A percentile compares a stretch with the other conserved stretches of the same genome.
These are phyloP conservation scores for Passerina amoena DNA, from an alignment of 2,113 vertebrate genomes.

Conservation along the genomic window DNA sequence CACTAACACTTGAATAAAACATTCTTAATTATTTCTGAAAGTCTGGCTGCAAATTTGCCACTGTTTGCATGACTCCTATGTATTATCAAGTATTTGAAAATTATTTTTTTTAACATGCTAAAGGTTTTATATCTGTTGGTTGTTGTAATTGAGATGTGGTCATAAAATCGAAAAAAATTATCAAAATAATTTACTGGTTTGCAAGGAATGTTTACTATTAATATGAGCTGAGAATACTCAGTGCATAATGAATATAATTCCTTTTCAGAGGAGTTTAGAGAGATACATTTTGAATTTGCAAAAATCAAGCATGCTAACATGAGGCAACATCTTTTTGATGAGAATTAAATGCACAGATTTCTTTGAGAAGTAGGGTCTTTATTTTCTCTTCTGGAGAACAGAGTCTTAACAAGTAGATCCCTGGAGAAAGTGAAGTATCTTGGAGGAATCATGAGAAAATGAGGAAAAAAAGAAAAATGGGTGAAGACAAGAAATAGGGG, in stretches of 20 bases:
- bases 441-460: neutral
- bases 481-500: neutral
- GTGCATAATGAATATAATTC: neutral
- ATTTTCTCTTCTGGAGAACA: neutral
- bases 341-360: neutral
- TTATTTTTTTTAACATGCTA: neutral
- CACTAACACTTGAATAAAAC: neutral
- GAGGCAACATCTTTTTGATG: neutral
- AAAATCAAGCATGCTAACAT: neutral
- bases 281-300: neutral
- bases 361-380: neutral
- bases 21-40: neutral
- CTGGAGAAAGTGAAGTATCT: neutral
- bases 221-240: neutral
- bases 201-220: neutral
- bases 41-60: neutral
- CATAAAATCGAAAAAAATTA: neutral
- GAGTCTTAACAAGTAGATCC: neutral
- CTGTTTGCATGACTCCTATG: neutral
- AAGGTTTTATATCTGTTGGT: neutral
- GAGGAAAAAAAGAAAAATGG: neutral
- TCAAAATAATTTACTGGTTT: neutral
- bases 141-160: neutral
- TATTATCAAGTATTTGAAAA: neutral
- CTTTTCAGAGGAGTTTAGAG: neutral